Evolutionary conservation across 2,113 vertebrate genomes (phyloP).

Genomic region (Lepus americanus): DNA sequence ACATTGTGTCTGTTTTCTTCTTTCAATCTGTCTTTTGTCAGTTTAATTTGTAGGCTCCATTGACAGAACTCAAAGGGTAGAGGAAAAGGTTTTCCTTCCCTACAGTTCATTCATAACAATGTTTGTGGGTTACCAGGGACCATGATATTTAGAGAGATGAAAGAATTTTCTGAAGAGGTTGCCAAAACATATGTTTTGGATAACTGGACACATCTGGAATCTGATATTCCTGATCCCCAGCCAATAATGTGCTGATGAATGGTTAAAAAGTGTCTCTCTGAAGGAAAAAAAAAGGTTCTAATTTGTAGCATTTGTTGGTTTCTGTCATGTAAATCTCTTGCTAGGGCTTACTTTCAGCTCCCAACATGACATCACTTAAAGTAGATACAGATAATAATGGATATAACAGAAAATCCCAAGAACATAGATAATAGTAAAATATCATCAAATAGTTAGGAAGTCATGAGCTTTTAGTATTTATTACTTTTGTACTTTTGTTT

Average conservation of each 20-base stretch:
- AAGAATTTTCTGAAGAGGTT: conserved; percentile 27
- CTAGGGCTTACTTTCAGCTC: conserved; percentile 23
- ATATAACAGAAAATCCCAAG: not conserved
- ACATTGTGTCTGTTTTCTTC: conserved; percentile 23
- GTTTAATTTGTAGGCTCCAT: conserved; percentile 36
- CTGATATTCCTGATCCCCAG: conserved; percentile 15
- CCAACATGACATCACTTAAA: not conserved
- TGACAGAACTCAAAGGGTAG: not conserved
- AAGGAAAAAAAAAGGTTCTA: conserved; percentile 17
- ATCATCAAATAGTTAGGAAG: not conserved
- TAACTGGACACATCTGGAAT: conserved; percentile 35
- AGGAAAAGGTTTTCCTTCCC: not conserved
- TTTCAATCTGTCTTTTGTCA: not conserved
- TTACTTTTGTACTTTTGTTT: conserved; percentile 2
- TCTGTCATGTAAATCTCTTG: conserved; percentile 50
- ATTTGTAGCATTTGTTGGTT: conserved; percentile 53
- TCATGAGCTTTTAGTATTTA: conserved; percentile 29
- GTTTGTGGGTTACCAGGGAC: conserved; percentile 29
- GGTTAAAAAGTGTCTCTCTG: conserved; percentile 29
- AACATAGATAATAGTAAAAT: conserved; percentile 42
- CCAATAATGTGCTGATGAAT: not conserved
- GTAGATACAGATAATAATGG: not conserved
- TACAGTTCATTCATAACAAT: conserved; percentile 18
- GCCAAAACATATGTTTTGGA: conserved; percentile 36
- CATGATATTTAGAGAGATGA: conserved; percentile 15